Evolutionary conservation across 2,888 invertebrate species (phyloP).

Genomic region (Apomyelois bistriatella): DNA sequence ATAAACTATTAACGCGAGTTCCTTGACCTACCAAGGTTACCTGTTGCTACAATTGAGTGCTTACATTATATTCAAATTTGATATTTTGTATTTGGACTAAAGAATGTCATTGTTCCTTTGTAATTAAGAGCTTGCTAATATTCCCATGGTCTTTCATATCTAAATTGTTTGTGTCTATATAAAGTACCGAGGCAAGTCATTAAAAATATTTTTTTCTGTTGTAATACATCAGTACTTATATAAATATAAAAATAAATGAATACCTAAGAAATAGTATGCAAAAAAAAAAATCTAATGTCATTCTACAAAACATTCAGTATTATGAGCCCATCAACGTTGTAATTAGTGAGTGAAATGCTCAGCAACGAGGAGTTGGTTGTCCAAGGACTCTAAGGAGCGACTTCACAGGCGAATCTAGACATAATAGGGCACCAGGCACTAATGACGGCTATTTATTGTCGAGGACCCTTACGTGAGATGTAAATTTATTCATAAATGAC

Average conservation of each 20-base stretch:
- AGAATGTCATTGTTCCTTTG: constrained; percentile 52
- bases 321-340: constrained; percentile 29
- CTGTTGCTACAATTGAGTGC: constrained; percentile 26
- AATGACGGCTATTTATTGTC: constrained; percentile 57
- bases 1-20: constrained; percentile 26
- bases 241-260: too few relatives aligned
- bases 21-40: constrained; percentile 44
- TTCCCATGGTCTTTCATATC: constrained; percentile 20
- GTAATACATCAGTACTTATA: too few relatives aligned
- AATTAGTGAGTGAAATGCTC: constrained; percentile 55
- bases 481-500: background rate
- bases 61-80: constrained; percentile 54
- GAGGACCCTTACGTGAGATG: constrained; percentile 12
- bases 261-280: too few relatives aligned
- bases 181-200: background rate
- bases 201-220: too few relatives aligned
- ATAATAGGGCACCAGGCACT: constrained; percentile 43
- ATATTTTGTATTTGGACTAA: constrained; percentile 40
- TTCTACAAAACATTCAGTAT: constrained; percentile 1
- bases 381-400: constrained; percentile 8
- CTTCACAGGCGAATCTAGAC: constrained; percentile 10
- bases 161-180: constrained; percentile 14
- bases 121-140: constrained; percentile 27
- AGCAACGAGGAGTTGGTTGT: constrained; percentile 37
- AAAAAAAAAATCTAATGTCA: background rate